Percentiles rank a stretch among this genome's conserved stretches.
These are phyloP conservation scores for Calameuta filiformis DNA, from an alignment of 2,888 invertebrate genomes.

Conservation along the genomic window DNA sequence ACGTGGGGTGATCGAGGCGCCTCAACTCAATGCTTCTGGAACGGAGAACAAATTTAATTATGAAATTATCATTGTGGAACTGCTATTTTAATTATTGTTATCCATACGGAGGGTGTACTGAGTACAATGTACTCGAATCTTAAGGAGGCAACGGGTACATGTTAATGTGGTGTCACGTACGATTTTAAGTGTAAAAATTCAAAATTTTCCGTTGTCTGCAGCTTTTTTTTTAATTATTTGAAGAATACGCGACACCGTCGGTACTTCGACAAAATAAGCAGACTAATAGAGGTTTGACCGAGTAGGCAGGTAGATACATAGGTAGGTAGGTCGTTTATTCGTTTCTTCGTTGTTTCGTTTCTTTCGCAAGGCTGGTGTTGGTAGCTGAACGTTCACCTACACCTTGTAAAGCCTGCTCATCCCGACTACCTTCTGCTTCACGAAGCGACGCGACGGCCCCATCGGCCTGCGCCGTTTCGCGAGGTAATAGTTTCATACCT, in stretches of 20 bases:
- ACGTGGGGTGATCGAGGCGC: too few species aligned
- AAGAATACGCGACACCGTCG: not conserved
- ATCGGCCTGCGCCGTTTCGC: slow-evolving; percentile 48
- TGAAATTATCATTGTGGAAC: too few species aligned
- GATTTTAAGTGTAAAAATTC: not conserved
- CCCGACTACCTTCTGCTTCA: not conserved
- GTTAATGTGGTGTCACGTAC: not conserved
- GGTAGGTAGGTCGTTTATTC: not conserved
- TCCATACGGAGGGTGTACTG: too few species aligned
- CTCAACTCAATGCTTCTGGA: too few species aligned
- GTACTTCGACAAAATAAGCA: not conserved
- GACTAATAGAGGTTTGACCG: not conserved
- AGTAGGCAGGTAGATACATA: not conserved
- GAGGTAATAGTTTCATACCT: slow-evolving; percentile 66
- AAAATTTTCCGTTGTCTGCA: too few species aligned
- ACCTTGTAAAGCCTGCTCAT: not conserved
- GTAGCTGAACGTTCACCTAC: not conserved
- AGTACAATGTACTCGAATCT: too few species aligned
- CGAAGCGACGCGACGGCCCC: not conserved
- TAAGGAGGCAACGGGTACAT: too few species aligned
- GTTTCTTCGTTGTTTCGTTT: not conserved
- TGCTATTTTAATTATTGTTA: too few species aligned
- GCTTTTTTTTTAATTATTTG: not conserved
- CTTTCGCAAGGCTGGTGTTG: not conserved
- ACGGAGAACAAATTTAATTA: too few species aligned